Conservation (phyloP, 92 coral and sea anemone species). For the Epizoanthus ramosus region DNA sequence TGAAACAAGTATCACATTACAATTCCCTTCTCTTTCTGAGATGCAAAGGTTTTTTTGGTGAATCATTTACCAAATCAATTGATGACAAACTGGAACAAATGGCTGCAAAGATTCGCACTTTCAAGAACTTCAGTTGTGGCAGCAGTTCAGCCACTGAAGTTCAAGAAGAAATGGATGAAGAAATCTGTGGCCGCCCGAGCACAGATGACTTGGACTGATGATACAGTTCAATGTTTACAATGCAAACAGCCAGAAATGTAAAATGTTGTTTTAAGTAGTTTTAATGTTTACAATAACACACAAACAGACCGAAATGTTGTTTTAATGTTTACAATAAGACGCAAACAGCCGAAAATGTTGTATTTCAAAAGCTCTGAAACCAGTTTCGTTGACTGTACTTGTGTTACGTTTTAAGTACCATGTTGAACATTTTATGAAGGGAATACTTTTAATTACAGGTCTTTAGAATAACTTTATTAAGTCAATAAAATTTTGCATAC, state of each 20-base stretch:
- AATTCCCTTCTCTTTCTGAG: too few species aligned
- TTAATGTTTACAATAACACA: neutral
- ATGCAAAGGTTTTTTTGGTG: too few species aligned
- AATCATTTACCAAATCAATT: neutral
- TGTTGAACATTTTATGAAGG: neutral
- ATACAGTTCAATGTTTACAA: neutral
- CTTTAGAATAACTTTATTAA: too few species aligned
- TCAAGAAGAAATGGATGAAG: neutral
- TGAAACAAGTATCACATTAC: too few species aligned
- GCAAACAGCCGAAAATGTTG: neutral
- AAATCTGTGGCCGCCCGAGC: conserved; percentile 8
- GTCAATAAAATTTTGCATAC: too few species aligned
- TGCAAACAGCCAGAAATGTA: neutral
- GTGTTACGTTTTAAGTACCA: neutral
- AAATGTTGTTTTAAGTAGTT: neutral
- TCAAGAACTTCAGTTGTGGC: conserved; percentile 4
- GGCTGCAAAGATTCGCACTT: conserved; percentile 13
- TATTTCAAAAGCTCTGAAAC: neutral
- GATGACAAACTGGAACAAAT: conserved; percentile 8
- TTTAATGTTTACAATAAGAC: conserved; percentile 2
- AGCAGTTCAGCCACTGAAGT: conserved; percentile 1
- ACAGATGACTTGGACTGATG: neutral
- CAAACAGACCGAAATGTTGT: neutral
- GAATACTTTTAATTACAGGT: conserved; percentile 3
- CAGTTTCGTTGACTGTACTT: conserved; percentile 5